Conservation (phyloP, 2,888 invertebrate species). For the Plutella xylostella region DNA sequence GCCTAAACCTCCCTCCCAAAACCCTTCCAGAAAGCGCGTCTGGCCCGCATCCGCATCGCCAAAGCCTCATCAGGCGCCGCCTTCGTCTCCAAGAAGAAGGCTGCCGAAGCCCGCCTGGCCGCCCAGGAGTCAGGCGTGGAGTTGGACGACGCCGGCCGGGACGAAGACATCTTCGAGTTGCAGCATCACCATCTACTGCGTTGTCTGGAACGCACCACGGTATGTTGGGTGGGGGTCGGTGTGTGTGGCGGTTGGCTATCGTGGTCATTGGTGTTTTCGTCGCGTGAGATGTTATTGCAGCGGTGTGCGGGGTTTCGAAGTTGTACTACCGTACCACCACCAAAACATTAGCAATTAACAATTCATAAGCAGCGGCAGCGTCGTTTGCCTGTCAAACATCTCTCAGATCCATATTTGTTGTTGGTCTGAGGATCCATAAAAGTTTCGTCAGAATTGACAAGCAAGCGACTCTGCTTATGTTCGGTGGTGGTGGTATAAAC, state of each 20-base stretch:
- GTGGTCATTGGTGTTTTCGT: not conserved
- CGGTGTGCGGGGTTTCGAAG: too few relatives aligned
- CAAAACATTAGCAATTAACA: too few relatives aligned
- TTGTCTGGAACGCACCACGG: conserved; percentile 98
- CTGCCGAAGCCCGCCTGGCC: conserved; percentile 94
- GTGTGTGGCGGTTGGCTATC: not conserved
- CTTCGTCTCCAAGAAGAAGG: conserved; percentile 98
- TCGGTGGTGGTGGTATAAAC: too few relatives aligned
- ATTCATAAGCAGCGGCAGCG: too few relatives aligned
- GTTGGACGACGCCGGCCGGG: conserved; percentile 87
- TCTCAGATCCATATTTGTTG: too few relatives aligned
- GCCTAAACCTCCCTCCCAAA: not conserved
- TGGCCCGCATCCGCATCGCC: conserved; percentile 97
- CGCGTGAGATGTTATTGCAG: not conserved
- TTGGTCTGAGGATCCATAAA: too few relatives aligned
- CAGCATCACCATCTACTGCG: conserved; percentile 98
- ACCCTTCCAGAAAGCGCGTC: conserved; percentile 94
- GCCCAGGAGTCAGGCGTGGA: conserved; percentile 94
- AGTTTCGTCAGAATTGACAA: too few relatives aligned
- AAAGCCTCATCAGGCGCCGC: conserved; percentile 99
- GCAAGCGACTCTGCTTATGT: too few relatives aligned
- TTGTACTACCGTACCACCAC: too few relatives aligned
- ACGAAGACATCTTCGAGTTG: conserved; percentile 98
- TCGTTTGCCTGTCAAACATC: too few relatives aligned
- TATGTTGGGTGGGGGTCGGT: conserved; percentile 23